A percentile compares a stretch with the other conserved stretches of the same genome.
phyloP scores from a whole-genome alignment of 2,113 vertebrate genomes.

The Oriolus oriolus region DNA sequence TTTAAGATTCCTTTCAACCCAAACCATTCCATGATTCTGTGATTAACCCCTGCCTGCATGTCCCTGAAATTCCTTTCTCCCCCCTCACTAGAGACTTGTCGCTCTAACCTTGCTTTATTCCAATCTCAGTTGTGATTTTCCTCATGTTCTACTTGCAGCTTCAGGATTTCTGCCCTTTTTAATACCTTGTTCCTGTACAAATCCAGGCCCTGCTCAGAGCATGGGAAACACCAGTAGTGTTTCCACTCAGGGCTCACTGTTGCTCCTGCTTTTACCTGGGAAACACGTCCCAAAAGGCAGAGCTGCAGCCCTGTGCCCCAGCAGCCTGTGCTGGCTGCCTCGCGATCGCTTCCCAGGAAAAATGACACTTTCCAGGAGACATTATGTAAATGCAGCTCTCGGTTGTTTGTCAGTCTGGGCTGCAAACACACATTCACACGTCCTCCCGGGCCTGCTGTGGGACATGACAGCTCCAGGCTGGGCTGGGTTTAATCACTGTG shows the following conservation, averaged over 20 bases:
- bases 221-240: not conserved
- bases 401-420: not conserved
- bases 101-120: not conserved
- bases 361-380: not conserved
- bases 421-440: not conserved
- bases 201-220: not conserved
- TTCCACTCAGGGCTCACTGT: not conserved
- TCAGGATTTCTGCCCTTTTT: not conserved
- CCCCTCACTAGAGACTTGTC: not conserved
- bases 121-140: not conserved
- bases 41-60: not conserved
- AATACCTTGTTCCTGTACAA: not conserved
- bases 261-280: not conserved
- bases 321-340: not conserved
- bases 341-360: not conserved
- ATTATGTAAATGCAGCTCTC: slow-evolving; percentile 4
- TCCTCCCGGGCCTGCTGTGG: not conserved
- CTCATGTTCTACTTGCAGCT: not conserved
- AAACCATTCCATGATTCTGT: not conserved
- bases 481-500: not conserved
- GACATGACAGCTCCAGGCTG: not conserved
- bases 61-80: not conserved
- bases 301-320: not conserved
- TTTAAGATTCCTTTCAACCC: not conserved
- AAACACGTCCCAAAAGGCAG: not conserved